A percentile compares a stretch with the other conserved stretches of the same genome.
These are phyloP conservation scores for Tetrao urogallus DNA, from an alignment of 2,113 vertebrate species.

Conservation along the genomic window DNA sequence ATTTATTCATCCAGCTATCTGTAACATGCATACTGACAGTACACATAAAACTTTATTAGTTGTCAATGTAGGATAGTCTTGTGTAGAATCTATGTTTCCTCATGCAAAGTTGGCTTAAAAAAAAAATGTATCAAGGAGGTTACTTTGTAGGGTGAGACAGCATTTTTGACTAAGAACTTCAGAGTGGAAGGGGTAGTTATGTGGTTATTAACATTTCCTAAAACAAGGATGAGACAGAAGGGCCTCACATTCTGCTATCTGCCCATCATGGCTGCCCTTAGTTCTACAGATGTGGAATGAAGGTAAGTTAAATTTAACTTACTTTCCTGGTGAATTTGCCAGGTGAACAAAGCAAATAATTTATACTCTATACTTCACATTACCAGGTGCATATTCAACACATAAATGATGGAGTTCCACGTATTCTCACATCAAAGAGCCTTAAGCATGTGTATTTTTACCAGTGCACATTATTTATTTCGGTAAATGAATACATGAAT, in stretches of 20 bases:
- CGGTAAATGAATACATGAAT: background rate
- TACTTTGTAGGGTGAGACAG: background rate
- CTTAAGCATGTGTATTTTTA: background rate
- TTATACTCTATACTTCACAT: background rate
- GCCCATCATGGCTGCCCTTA: background rate
- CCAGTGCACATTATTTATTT: background rate
- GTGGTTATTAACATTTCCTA: background rate
- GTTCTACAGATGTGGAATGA: background rate
- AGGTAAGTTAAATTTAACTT: background rate
- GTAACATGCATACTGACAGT: background rate
- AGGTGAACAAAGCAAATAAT: background rate
- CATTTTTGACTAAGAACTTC: background rate
- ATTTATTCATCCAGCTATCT: background rate
- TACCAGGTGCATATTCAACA: background rate
- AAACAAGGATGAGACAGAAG: fast-evolving
- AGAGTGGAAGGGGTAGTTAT: background rate
- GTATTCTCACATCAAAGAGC: background rate
- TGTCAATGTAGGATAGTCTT: background rate
- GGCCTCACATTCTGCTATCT: background rate
- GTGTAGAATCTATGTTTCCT: background rate
- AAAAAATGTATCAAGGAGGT: background rate
- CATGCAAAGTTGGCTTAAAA: background rate
- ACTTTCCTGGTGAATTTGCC: background rate
- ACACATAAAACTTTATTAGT: background rate
- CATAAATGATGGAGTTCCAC: background rate